Evolutionary conservation across 2,113 vertebrate genomes (phyloP).

Genomic region (Anarrhichthys ocellatus): DNA sequence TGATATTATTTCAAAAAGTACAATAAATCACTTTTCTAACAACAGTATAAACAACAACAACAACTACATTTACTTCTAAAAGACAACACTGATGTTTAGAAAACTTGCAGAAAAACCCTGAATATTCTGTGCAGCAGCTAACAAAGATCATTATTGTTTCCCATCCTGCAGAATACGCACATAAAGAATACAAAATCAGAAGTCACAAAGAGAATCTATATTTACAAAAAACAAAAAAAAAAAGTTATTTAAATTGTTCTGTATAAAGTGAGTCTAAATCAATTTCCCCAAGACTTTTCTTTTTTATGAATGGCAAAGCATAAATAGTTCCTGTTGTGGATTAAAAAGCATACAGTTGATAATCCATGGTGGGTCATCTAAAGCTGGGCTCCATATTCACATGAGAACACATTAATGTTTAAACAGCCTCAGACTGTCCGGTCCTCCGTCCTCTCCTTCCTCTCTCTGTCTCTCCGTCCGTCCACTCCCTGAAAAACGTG

Average conservation of each 20-base stretch:
- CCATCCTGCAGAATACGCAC: slow-evolving; percentile 52
- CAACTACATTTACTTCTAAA: slow-evolving; percentile 21
- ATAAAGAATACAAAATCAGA: slow-evolving; percentile 49
- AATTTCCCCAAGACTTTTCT: slow-evolving; percentile 34
- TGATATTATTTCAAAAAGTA: slow-evolving; percentile 44
- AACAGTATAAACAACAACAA: slow-evolving; percentile 37
- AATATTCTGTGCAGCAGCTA: slow-evolving; percentile 69
- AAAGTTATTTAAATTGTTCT: slow-evolving; percentile 46
- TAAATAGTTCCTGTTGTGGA: slow-evolving; percentile 58
- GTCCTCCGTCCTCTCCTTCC: slow-evolving; percentile 67
- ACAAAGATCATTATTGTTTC: slow-evolving; percentile 61
- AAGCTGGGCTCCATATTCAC: slow-evolving; percentile 58
- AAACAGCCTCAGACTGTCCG: slow-evolving; percentile 66
- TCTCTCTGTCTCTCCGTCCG: slow-evolving; percentile 60
- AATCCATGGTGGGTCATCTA: slow-evolving; percentile 59
- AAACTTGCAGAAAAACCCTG: slow-evolving; percentile 83
- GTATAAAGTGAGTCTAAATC: slow-evolving; percentile 53
- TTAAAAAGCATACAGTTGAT: slow-evolving; percentile 67
- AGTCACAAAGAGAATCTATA: slow-evolving; percentile 56
- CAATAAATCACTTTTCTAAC: slow-evolving; percentile 17
- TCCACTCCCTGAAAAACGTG: slow-evolving; percentile 80
- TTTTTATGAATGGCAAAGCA: slow-evolving; percentile 51
- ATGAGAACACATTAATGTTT: slow-evolving; percentile 71
- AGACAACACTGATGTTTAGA: slow-evolving; percentile 55
- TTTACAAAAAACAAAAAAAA: slow-evolving; percentile 37